Evolutionary conservation across 1,140 invertebrate genomes (phyloP), one percentile per base, ranked within the genome.

Genomic region (Riptortus pedestris): DNA sequence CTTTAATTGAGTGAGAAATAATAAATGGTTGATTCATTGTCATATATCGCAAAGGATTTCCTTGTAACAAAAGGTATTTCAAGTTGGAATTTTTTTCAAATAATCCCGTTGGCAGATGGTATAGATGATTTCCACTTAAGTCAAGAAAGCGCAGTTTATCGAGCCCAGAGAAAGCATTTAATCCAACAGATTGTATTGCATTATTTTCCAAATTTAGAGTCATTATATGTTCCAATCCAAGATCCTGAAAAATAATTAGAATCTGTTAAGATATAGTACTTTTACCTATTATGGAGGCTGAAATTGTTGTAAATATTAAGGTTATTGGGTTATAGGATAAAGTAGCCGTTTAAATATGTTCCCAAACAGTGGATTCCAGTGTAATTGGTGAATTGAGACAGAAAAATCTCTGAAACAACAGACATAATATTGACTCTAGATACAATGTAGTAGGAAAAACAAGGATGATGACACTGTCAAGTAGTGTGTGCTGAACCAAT

Each of bases 141-240:
- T 60, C 59, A 27, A 60, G 1, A 24, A 22, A 20, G 22, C n/a
- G 24, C 4, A 60, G 24, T 38, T 60, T 60, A 24, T 43, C 29
- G 22, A 60, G 59, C 27, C 59, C 59, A 45, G 31, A 43, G 27
- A 60, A 60, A 24, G 59, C 33, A 60, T 60, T 45, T 24, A 60
- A 45, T 9, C 59, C 59, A 60, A 60, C 24, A 14, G 31, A 24
- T 38, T 60, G 59, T 24, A 60, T 60, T 45, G 31, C 31, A 43
- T 60, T 60, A 33, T 60, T 33, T 20, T 45, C 38, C 16, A 60
- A 43, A 45, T 60, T 45, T 20, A 60, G 20, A 22, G 38, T 33
- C 1, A 60, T 45, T n/a, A 60, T 33, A 16, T 33, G 38, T 20
- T 22, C 22, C 14, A 60, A 28, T n/a, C 38, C 31, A 11, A 60